A percentile compares a stretch with the other conserved stretches of the same genome.
Evolutionary conservation across 2,888 invertebrate species (phyloP).

Genomic region (Colostygia pectinataria): DNA sequence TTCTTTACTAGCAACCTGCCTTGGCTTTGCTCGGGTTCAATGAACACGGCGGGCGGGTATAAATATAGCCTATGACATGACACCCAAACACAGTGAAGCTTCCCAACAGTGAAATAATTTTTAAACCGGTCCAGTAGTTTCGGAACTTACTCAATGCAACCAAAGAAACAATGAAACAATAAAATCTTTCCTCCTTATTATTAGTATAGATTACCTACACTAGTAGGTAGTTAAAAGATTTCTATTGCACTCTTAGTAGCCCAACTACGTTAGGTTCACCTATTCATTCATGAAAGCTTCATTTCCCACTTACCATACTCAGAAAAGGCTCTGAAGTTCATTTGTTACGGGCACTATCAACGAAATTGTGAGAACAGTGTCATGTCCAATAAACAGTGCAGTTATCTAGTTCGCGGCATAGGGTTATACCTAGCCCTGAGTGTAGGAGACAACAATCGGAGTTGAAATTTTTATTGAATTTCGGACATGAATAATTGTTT

Average conservation of each 20-base stretch:
- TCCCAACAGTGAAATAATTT: too few species aligned
- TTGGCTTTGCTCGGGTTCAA: too few species aligned
- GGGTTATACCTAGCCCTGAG: slow-evolving; percentile 15
- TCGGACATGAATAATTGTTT: too few species aligned
- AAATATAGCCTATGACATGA: too few species aligned
- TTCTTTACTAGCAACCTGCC: too few species aligned
- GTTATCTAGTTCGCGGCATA: slow-evolving; percentile 50
- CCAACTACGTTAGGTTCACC: not conserved
- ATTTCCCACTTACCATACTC: slow-evolving; percentile 19
- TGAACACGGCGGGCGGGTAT: too few species aligned
- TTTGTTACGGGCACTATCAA: slow-evolving; percentile 32
- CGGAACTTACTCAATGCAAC: too few species aligned
- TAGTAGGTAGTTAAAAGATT: too few species aligned
- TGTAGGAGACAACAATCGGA: not conserved
- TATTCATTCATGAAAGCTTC: slow-evolving; percentile 9
- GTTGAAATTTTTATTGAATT: not conserved
- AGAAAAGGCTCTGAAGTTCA: slow-evolving; percentile 22
- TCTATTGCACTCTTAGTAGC: not conserved
- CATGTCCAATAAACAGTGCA: slow-evolving; percentile 49
- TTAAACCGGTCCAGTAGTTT: too few species aligned
- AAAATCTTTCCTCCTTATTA: too few species aligned
- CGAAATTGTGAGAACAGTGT: slow-evolving; percentile 43
- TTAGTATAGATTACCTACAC: not conserved
- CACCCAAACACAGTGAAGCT: too few species aligned
- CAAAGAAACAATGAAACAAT: too few species aligned